Evolutionary conservation across 2,113 vertebrate species (phyloP).

Genomic region (Hippolais icterina): DNA sequence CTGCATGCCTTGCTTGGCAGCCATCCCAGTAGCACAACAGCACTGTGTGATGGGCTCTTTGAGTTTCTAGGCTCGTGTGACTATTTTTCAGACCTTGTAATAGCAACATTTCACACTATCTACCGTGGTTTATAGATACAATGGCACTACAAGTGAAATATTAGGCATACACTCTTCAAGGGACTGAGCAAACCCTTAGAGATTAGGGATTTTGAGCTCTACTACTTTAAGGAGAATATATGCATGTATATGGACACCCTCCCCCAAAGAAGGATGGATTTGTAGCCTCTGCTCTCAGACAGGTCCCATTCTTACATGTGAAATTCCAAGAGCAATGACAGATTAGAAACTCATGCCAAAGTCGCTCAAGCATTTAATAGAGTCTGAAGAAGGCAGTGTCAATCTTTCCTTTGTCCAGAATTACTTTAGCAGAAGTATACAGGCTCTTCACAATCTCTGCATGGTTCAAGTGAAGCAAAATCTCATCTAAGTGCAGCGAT

Average conservation of each 20-base stretch:
- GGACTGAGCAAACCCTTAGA: not conserved
- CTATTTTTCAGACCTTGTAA: not conserved
- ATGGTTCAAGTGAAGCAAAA: constrained; percentile 5
- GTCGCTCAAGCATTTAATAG: constrained; percentile 7
- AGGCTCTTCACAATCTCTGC: constrained; percentile 1
- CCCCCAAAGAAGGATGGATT: not conserved
- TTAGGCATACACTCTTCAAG: not conserved
- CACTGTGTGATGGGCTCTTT: not conserved
- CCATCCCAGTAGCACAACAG: not conserved
- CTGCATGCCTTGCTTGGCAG: constrained; percentile 1
- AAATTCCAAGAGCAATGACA: constrained; percentile 22
- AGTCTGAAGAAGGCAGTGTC: constrained; percentile 27
- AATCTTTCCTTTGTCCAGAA: constrained; percentile 42
- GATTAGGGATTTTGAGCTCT: not conserved
- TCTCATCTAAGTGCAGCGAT: not conserved
- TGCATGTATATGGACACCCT: not conserved
- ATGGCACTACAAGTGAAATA: not conserved
- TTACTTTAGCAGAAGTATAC: constrained; percentile 23
- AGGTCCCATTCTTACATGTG: not conserved
- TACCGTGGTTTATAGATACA: not conserved
- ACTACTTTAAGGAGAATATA: not conserved
- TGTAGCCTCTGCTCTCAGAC: not conserved
- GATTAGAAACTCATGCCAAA: constrained; percentile 47
- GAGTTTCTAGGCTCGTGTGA: not conserved
- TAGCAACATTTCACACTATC: not conserved